Evolutionary conservation across 2,797 vertebrate genomes (phyloP), one percentile per base, ranked within the genome.

Genomic region (Sebastes goodei): DNA sequence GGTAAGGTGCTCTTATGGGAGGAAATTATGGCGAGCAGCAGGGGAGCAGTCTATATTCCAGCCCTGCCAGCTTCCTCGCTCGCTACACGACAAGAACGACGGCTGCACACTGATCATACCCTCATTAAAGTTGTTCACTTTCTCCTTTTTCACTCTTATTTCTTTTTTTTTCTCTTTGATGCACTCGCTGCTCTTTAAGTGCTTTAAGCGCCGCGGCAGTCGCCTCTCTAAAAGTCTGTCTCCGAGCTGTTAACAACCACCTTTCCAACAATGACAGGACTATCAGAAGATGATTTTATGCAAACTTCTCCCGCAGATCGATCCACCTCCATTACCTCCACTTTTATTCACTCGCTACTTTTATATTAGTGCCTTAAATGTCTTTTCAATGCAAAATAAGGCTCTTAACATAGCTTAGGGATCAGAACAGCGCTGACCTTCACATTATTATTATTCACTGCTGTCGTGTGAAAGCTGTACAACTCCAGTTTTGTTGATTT

Each of bases 331-430:
- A 91, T 90, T 88, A 88, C 78, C 75, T 86, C 78, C 59, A 42
- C 82, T 90, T 89, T 88, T 85, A 86, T 86, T 91, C 80, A 87
- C 86, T 86, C 81, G 57, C 82, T 77, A 62, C 60, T 69, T 89
- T 90, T 77, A 81, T 85, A 73, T 89, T 84, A 84, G 70, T 76
- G 82, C 76, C 71, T 89, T 88, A 89, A 87, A 88, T 79, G 83
- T 78, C 52, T 81, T 86, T 93, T 86, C 83, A 86, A 79, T 81
- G 86, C 89, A 89, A 93, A 92, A 89, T 94, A 93, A 93, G 87
- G 92, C 89, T 94, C 86, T 95, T 93, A 93, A 90, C 90, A 92
- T 88, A 91, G 92, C 90, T 91, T 71, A 59, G 80, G 85, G 86
- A 93, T 94, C 87, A 90, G 88, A 91, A 73, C 83, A 75, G 73